Evolutionary conservation across 2,888 invertebrate genomes (phyloP), one percentile per base, ranked within the genome.

Genomic region (Lochmaea crataegi): DNA sequence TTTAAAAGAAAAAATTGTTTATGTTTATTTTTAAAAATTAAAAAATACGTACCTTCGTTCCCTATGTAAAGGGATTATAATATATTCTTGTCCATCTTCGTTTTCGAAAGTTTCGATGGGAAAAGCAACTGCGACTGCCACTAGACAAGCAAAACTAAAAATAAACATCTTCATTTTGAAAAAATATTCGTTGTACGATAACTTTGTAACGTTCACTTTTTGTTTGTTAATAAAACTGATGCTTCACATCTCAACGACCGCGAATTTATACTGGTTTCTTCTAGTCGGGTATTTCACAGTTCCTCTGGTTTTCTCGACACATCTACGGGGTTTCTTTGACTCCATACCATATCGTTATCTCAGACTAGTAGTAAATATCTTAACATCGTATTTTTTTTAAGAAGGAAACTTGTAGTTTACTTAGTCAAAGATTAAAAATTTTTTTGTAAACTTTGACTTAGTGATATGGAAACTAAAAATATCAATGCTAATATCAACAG

Each of bases 61-160:
- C 58, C 78, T 67, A 9, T 68, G 68, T 7, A 76, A 41, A 16
- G 78, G 77, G 2, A 77, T 66, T 42, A 74, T 22, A 60, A 74
- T 71, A 61, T 64, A 77, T 26, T 77, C 48, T 53, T 78, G 64
- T 1, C 78, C 78, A 57, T 78, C 61, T 63, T 74, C 75, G 71
- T 79, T 76, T 72, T 76, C 77, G n/a, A 72, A 58, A 16, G 75
- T 57, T 12, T 75, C 76, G 42, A 75, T 56, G 9, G 78, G 78
- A 22, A 74, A 32, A 38, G 78, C 77, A 41, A 51, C 51, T 18
- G 73, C 71, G 0, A 68, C 75, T 12, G 71, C 74, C 56, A 75
- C 18, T 10, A 56, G 53, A 60, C 2, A 75, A 58, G 57, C 61
- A 60, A 60, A 74, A 42, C 11, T 22, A 2, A 74, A 16, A 11